phyloP scores from a whole-genome alignment of 2,113 vertebrate species.

The Ptilorrhoa leucosticta region DNA sequence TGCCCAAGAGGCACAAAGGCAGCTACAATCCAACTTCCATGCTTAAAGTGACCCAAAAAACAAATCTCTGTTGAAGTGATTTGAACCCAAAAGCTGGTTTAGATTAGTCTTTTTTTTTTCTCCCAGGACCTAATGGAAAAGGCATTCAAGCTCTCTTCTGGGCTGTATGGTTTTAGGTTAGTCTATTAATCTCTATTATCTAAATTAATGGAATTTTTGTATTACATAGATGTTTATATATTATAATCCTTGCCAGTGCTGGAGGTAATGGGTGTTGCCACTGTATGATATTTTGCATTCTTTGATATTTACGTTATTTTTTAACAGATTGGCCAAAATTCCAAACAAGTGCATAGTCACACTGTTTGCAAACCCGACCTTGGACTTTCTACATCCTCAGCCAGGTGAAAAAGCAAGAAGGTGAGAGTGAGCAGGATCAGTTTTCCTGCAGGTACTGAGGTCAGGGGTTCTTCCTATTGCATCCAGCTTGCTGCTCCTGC shows the following conservation, averaged over 20 bases:
- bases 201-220: constrained; percentile 47
- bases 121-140: background rate
- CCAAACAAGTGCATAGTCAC: background rate
- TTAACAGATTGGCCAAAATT: constrained; percentile 7
- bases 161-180: background rate
- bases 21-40: background rate
- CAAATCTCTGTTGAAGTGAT: background rate
- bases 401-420: background rate
- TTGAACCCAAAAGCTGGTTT: background rate
- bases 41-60: background rate
- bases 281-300: constrained; percentile 31
- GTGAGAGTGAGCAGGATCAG: background rate
- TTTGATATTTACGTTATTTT: constrained; percentile 45
- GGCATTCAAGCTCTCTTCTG: background rate
- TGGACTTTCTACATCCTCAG: background rate
- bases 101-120: background rate
- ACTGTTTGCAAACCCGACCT: background rate
- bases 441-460: background rate
- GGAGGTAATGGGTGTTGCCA: constrained; percentile 52
- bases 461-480: background rate
- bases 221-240: constrained; percentile 39
- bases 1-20: background rate
- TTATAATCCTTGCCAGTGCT: constrained; percentile 39
- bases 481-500: background rate
- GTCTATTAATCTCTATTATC: constrained; percentile 52